phyloP scores from a whole-genome alignment of 2,797 vertebrate species.

The Poecilia wingei region DNA sequence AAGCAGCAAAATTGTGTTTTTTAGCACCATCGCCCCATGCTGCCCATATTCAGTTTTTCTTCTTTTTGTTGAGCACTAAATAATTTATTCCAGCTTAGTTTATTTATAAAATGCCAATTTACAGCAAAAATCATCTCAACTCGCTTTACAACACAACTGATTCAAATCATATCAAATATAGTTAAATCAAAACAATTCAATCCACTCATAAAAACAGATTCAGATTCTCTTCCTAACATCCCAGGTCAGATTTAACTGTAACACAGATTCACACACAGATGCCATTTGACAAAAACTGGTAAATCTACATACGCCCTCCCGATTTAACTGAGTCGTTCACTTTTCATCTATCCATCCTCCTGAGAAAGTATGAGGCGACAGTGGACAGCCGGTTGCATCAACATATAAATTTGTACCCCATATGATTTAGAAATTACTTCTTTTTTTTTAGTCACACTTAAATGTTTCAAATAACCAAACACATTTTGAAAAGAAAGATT shows the following conservation, averaged over 20 bases:
- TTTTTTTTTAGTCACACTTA: background rate
- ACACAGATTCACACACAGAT: background rate
- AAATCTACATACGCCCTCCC: background rate
- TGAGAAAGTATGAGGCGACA: background rate
- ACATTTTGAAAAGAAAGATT: background rate
- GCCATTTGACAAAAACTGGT: background rate
- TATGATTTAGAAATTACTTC: background rate
- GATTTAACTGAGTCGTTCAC: background rate
- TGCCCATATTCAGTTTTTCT: background rate
- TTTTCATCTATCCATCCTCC: background rate
- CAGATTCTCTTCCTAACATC: background rate
- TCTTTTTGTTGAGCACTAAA: background rate
- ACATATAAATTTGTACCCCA: background rate
- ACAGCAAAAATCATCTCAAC: background rate
- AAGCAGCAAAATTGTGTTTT: constrained; percentile 23
- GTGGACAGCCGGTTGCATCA: background rate
- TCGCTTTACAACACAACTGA: background rate
- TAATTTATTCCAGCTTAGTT: background rate
- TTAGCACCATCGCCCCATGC: background rate
- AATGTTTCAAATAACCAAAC: background rate
- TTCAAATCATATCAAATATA: background rate
- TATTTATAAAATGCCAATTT: background rate
- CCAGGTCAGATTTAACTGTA: background rate
- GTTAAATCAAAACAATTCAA: background rate
- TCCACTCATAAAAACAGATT: background rate